Evolutionary conservation across 2,888 invertebrate species (phyloP).

Genomic region (Oconnorella tubifera): DNA sequence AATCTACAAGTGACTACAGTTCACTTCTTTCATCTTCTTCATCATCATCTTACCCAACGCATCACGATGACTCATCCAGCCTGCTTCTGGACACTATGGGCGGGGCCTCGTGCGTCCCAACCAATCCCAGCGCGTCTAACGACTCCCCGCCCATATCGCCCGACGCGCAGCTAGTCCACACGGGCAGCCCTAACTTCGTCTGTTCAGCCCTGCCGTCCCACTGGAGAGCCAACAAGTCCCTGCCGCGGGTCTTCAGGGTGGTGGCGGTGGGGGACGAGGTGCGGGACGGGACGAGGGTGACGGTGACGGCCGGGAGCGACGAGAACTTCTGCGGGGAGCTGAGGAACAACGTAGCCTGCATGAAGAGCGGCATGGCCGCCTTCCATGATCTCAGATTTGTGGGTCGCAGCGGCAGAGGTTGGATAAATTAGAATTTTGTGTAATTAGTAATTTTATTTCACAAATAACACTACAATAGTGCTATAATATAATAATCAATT

Average conservation of each 20-base stretch:
- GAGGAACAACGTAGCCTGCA: slow-evolving; percentile 82
- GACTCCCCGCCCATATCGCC: neutral
- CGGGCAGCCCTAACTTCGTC: slow-evolving; percentile 92
- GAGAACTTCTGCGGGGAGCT: slow-evolving; percentile 93
- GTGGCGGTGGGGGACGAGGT: slow-evolving; percentile 75
- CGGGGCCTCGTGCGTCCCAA: too few relatives aligned
- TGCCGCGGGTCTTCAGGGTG: slow-evolving; percentile 82
- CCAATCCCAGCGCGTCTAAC: too few relatives aligned
- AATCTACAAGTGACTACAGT: too few relatives aligned
- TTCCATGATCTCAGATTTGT: slow-evolving; percentile 97
- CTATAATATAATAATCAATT: too few relatives aligned
- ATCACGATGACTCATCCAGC: too few relatives aligned
- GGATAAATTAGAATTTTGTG: too few relatives aligned
- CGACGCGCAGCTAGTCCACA: slow-evolving; percentile 65
- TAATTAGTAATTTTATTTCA: too few relatives aligned
- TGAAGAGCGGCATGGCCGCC: slow-evolving; percentile 94
- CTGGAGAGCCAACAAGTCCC: slow-evolving; percentile 97
- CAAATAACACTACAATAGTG: too few relatives aligned
- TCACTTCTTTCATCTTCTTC: too few relatives aligned
- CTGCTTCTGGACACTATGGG: too few relatives aligned
- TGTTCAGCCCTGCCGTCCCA: slow-evolving; percentile 89
- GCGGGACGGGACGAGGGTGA: slow-evolving; percentile 86
- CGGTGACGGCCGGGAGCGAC: slow-evolving; percentile 91
- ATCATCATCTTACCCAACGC: too few relatives aligned
- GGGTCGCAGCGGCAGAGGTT: slow-evolving; percentile 94